Evolutionary conservation across 2,888 invertebrate species (phyloP), one percentile per base, ranked within the genome.

Genomic region (Galerucella nymphaeae): DNA sequence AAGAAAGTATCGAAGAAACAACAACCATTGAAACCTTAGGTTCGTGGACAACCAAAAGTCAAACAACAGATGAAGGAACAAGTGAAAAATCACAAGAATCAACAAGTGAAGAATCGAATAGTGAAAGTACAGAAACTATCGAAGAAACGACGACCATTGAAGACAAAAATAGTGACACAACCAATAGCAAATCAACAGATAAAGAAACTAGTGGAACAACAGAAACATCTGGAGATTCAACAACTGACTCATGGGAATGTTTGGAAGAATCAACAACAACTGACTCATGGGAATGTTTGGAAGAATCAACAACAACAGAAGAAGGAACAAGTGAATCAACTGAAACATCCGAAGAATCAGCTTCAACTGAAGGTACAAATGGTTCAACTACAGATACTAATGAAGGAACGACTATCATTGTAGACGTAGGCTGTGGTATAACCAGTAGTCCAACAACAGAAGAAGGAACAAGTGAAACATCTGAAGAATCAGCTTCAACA

Each of bases 301-400:
- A 53, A 9, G 53, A 69, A 50, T 14, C 16, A 13, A 14, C 48
- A 53, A 48, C 42, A 1, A 42, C 69, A 8, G 58, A 30, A 61
- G 20, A 59, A 57, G 4, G 42, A 50, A 41, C 30, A 14, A 38
- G 13, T 42, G 55, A 61, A 58, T 9, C 74, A 16, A 62, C 63
- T 8, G 66, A 63, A 55, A 23, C n/a, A 13, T 13, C 66, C 9
- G 18, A 58, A 9, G 66, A 50, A 58, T 20, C 42, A 9, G 38
- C 55, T 3, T 30, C 50, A 20, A 50, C 16, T 48, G 55, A 1
- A 57, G 64, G 57, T 14, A 3, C 30, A 61, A n/a, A 59, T 58
- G 11, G 45, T 30, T 18, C 41, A 66, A 20, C 38, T 16, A 30
- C 20, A n/a, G 66, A 57, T 4, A 1, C 57, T 55, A 16, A 14